Evolutionary conservation across 1,140 invertebrate species (phyloP).

Genomic region (Nylanderia fulva): DNA sequence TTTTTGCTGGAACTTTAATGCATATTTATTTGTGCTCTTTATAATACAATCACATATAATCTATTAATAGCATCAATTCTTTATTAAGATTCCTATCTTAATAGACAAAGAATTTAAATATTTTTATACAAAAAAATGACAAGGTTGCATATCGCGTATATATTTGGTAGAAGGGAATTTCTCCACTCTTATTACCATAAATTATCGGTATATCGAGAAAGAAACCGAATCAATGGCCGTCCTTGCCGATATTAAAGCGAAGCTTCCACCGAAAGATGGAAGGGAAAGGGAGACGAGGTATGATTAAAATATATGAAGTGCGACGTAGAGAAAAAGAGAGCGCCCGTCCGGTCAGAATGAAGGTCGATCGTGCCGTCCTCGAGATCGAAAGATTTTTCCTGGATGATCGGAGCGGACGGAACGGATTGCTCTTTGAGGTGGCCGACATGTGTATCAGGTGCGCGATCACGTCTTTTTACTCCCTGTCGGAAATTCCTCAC

Average conservation of each 20-base stretch:
- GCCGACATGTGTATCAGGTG: background rate
- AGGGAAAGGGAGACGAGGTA: conserved; percentile 37
- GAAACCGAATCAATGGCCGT: conserved; percentile 29
- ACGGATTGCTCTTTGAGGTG: conserved; percentile 6
- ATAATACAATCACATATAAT: background rate
- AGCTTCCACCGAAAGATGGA: conserved; percentile 28
- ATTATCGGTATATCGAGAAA: conserved; percentile 1
- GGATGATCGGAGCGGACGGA: conserved; percentile 35
- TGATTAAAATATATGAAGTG: conserved; percentile 48
- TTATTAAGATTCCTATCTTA: conserved; percentile 2
- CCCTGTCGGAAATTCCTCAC: conserved; percentile 19
- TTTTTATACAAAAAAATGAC: background rate
- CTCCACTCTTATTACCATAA: background rate
- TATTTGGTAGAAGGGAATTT: background rate
- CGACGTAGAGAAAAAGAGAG: conserved; percentile 40
- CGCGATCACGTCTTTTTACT: conserved; percentile 13
- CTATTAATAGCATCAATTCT: background rate
- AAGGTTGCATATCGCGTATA: background rate
- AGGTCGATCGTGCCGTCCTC: conserved; percentile 53
- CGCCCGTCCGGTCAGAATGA: background rate
- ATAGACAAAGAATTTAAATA: background rate
- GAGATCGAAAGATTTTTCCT: conserved; percentile 52
- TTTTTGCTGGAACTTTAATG: background rate
- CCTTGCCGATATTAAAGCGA: conserved; percentile 43
- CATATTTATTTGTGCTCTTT: no score